Conservation (phyloP, 2,113 vertebrate genomes). For the Cottus gobio region DNA sequence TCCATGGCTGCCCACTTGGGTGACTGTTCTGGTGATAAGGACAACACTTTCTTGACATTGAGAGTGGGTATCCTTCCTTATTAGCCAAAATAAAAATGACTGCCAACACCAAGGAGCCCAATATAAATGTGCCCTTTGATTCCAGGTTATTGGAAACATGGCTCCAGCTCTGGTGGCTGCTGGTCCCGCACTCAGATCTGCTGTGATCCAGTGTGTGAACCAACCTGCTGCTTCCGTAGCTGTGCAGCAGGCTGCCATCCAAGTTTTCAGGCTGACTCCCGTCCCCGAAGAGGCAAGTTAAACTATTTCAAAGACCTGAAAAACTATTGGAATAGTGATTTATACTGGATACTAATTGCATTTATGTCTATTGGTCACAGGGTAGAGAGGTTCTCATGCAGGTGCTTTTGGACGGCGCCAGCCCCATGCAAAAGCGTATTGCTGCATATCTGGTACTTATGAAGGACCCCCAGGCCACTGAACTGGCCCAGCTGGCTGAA, state of each 20-base stretch:
- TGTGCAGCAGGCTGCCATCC: constrained; percentile 93
- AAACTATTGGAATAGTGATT: background rate
- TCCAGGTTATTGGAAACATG: constrained; percentile 94
- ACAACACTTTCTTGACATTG: constrained; percentile 88
- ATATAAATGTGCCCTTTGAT: constrained; percentile 1
- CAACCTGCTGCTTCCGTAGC: constrained; percentile 78
- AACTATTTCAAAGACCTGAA: background rate
- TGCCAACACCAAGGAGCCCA: background rate
- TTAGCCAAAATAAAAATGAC: background rate
- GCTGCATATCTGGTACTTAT: constrained; percentile 94
- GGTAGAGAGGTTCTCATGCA: constrained; percentile 83
- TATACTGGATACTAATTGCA: background rate
- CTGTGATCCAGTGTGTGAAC: constrained; percentile 86
- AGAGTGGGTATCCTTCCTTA: constrained; percentile 78
- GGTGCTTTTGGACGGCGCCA: constrained; percentile 78
- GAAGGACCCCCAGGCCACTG: constrained; percentile 84
- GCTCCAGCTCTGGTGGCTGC: constrained; percentile 85
- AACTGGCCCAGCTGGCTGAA: constrained; percentile 82
- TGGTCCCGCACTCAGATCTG: constrained; percentile 83
- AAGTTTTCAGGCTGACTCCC: constrained; percentile 88
- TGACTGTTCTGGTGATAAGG: constrained; percentile 87
- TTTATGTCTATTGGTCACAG: constrained; percentile 76
- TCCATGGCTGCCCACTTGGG: constrained; percentile 86
- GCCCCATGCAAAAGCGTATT: constrained; percentile 88
- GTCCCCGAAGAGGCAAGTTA: constrained; percentile 86